phyloP scores from a whole-genome alignment of 2,797 vertebrate species.

The Cossypha dichroa region DNA sequence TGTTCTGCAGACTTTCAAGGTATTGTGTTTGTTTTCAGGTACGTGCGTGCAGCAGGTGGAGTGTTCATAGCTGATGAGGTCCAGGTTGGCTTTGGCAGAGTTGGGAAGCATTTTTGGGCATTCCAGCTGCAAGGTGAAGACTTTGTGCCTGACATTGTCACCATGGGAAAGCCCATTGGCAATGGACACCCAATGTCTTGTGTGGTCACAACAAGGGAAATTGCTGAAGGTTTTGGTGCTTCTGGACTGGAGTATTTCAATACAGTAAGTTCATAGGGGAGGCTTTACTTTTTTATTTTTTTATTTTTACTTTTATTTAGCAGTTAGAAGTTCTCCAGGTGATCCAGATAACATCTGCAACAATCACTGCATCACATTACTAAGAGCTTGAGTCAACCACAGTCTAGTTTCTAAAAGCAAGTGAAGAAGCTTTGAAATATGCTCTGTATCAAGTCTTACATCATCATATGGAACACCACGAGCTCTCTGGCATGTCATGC shows the following conservation, averaged over 20 bases:
- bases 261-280: conserved; percentile 80
- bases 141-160: conserved; percentile 95
- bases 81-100: conserved; percentile 96
- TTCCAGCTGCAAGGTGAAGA: conserved; percentile 93
- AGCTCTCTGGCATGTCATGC: not conserved
- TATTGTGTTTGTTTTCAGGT: conserved; percentile 75
- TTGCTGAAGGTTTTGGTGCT: conserved; percentile 88
- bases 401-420: not conserved
- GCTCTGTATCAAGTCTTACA: not conserved
- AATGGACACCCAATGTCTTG: conserved; percentile 97
- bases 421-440: not conserved
- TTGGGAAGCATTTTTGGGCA: conserved; percentile 92
- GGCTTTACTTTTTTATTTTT: not conserved
- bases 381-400: not conserved
- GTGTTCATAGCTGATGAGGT: conserved; percentile 96
- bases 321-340: not conserved
- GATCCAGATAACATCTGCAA: not conserved
- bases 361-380: not conserved
- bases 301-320: not conserved
- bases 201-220: conserved; percentile 92
- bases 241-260: conserved; percentile 97
- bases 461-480: not conserved
- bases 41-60: conserved; percentile 84
- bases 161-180: conserved; percentile 98
- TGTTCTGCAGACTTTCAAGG: not conserved